A percentile compares a stretch with the other conserved stretches of the same genome.
Conservation (phyloP, 2,888 invertebrate species). For the Hirtodrosophila cameraria region DNA sequence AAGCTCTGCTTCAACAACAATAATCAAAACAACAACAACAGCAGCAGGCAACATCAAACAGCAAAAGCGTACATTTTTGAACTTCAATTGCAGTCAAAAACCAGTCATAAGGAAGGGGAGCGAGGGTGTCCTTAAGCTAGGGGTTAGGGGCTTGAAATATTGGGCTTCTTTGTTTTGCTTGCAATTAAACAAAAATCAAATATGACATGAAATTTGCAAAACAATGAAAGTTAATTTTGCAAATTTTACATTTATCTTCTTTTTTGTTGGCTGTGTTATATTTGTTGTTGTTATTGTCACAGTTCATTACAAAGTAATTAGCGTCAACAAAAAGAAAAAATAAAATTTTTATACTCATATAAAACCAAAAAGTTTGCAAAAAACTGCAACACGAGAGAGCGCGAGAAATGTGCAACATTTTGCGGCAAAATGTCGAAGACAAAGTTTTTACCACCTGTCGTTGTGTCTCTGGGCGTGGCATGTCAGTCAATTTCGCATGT, state of each 20-base stretch:
- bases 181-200: slow-evolving; percentile 35
- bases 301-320: slow-evolving; percentile 82
- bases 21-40: slow-evolving; percentile 1
- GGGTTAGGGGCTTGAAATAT: neutral
- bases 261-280: neutral
- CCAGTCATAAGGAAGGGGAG: neutral
- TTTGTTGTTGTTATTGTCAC: slow-evolving; percentile 56
- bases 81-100: slow-evolving; percentile 26
- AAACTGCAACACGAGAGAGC: slow-evolving; percentile 28
- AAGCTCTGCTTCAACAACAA: slow-evolving; percentile 5
- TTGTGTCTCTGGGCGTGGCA: slow-evolving; percentile 30
- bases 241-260: neutral
- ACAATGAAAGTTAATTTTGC: slow-evolving; percentile 27
- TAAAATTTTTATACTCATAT: slow-evolving; percentile 20
- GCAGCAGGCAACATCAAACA: slow-evolving; percentile 43
- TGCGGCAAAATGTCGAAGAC: slow-evolving; percentile 65
- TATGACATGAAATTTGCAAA: slow-evolving; percentile 41
- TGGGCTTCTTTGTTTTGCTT: slow-evolving; percentile 12
- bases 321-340: slow-evolving; percentile 55
- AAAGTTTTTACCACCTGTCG: slow-evolving; percentile 57
- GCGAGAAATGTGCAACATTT: slow-evolving; percentile 70
- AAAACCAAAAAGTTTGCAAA: slow-evolving; percentile 40
- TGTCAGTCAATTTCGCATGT: slow-evolving; percentile 22
- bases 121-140: neutral
- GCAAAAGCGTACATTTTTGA: slow-evolving; percentile 33